Conservation (phyloP, 2,888 invertebrate species). For the Xestia xanthographa region DNA sequence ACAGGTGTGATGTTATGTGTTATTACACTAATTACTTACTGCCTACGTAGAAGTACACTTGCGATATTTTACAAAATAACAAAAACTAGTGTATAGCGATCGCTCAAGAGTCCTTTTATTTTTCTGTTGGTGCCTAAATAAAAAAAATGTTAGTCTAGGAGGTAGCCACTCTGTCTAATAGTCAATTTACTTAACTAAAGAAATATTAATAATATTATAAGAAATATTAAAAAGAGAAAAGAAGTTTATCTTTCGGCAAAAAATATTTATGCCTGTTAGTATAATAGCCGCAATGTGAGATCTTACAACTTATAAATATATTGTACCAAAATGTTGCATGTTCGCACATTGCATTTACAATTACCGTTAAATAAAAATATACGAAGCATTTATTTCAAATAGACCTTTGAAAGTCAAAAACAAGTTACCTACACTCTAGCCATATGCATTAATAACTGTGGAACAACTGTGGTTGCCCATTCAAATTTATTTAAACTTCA, state of each 20-base stretch:
- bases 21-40: background rate
- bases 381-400: too few relatives aligned
- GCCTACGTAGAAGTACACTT: background rate
- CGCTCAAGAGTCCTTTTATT: background rate
- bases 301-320: background rate
- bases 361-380: too few relatives aligned
- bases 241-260: background rate
- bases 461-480: too few relatives aligned
- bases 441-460: too few relatives aligned
- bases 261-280: background rate
- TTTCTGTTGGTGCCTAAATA: background rate
- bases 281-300: slow-evolving; percentile 3
- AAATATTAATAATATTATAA: too few relatives aligned
- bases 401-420: too few relatives aligned
- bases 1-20: background rate
- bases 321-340: background rate
- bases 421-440: too few relatives aligned
- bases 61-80: background rate
- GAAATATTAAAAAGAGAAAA: slow-evolving; percentile 1
- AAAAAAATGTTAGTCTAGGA: background rate
- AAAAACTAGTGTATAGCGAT: background rate
- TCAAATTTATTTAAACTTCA: too few relatives aligned
- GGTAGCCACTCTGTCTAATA: slow-evolving; percentile 1
- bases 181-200: slow-evolving; percentile 7
- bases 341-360: background rate